phyloP scores from a whole-genome alignment of 2,888 invertebrate species.

The Cyclophora albipunctata region DNA sequence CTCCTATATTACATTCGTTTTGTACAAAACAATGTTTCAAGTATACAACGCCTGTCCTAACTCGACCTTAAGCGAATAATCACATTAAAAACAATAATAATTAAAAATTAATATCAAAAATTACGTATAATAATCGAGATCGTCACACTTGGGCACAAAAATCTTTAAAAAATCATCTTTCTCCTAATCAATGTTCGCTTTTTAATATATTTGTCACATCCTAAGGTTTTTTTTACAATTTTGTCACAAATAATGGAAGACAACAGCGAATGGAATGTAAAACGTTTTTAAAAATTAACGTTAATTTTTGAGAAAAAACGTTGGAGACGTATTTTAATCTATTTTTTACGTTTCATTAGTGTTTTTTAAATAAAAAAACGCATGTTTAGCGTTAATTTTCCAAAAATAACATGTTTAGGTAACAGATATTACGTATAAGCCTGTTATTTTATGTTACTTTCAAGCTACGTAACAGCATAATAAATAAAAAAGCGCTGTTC shows the following conservation, averaged over 20 bases:
- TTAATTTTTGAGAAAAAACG: no score
- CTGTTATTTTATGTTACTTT: no score
- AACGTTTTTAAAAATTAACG: no score
- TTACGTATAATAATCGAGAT: constrained; percentile 66
- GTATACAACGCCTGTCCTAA: constrained; percentile 50
- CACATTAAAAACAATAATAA: constrained; percentile 41
- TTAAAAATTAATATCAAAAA: constrained; percentile 36
- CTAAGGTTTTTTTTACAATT: background rate
- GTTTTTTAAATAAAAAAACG: no score
- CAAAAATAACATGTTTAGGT: no score
- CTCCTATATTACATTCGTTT: constrained; percentile 66
- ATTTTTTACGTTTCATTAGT: no score
- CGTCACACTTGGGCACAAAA: constrained; percentile 37
- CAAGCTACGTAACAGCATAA: no score
- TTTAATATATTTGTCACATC: constrained; percentile 2
- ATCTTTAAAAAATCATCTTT: constrained; percentile 5
- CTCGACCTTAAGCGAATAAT: constrained; percentile 51
- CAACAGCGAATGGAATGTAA: no score
- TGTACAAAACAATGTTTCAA: constrained; percentile 66
- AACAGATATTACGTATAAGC: no score
- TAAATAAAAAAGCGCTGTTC: no score
- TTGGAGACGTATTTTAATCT: no score
- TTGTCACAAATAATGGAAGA: background rate
- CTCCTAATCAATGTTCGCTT: constrained; percentile 2
- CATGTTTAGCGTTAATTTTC: no score